Percentiles rank a stretch among this genome's conserved stretches.
phyloP scores from a whole-genome alignment of 1,140 invertebrate genomes.

The Brachionus plicatilis region DNA sequence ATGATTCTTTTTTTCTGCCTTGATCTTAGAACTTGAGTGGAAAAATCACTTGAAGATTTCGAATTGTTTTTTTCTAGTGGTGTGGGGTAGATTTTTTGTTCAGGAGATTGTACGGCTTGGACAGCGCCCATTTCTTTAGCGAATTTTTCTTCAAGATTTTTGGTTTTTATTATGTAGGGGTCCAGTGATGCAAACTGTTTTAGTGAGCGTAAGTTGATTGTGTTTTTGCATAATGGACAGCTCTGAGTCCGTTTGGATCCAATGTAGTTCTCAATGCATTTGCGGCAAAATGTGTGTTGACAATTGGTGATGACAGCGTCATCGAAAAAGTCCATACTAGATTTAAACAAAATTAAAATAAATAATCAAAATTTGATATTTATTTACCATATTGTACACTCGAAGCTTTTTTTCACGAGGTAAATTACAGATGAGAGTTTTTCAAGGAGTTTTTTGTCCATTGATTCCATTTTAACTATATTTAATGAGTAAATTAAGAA shows the following conservation, averaged over 20 bases:
- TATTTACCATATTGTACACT: conserved; percentile 35
- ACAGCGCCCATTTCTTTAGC: not conserved
- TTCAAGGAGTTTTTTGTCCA: not conserved
- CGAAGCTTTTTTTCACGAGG: conserved; percentile 25
- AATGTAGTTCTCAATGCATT: conserved; percentile 27
- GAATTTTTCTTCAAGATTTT: conserved; percentile 7
- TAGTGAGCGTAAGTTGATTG: not conserved
- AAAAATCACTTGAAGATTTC: not conserved
- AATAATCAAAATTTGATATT: not conserved
- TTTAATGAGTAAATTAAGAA: not conserved
- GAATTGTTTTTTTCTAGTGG: not conserved
- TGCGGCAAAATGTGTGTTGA: conserved; percentile 29
- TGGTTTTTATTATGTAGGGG: not conserved
- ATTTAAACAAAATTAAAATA: not conserved
- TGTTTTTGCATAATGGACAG: conserved; percentile 28
- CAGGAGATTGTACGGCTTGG: no score
- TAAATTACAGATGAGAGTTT: not conserved
- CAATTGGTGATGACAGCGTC: conserved; percentile 16
- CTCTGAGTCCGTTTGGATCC: conserved; percentile 4
- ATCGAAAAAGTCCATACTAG: conserved; percentile 23
- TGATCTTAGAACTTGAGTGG: not conserved
- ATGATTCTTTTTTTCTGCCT: not conserved
- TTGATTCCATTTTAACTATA: not conserved
- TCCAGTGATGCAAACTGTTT: not conserved
- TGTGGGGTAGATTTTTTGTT: not conserved